These are phyloP conservation scores for Acronicta alni DNA, from an alignment of 2,888 invertebrate species.

Conservation along the genomic window DNA sequence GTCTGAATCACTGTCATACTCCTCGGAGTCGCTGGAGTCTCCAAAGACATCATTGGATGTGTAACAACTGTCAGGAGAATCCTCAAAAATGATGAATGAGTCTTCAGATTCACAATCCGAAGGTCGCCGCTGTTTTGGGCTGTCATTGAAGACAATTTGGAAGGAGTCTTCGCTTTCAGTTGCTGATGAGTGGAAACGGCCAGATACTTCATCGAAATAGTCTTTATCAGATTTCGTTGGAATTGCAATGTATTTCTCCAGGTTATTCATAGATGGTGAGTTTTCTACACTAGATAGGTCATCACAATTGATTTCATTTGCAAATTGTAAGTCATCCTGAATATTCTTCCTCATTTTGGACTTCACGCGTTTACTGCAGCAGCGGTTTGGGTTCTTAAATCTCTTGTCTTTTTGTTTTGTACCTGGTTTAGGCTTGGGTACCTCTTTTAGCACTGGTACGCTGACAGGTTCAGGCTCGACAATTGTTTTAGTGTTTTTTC, in stretches of 20 bases:
- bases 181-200: conserved; percentile 74
- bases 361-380: conserved; percentile 63
- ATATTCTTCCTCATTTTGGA: conserved; percentile 65
- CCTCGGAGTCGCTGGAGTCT: conserved; percentile 56
- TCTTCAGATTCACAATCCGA: conserved; percentile 90
- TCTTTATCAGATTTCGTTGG: conserved; percentile 51
- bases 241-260: conserved; percentile 39
- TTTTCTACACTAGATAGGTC: conserved; percentile 65
- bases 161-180: conserved; percentile 80
- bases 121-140: conserved; percentile 61
- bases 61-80: conserved; percentile 79
- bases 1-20: conserved; percentile 59
- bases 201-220: conserved; percentile 80
- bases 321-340: conserved; percentile 70
- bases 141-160: conserved; percentile 83
- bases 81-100: conserved; percentile 88
- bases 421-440: conserved; percentile 44
- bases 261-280: conserved; percentile 56
- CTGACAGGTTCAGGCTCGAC: conserved; percentile 38
- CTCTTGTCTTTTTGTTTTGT: conserved; percentile 64
- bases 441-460: conserved; percentile 10
- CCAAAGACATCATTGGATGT: conserved; percentile 81
- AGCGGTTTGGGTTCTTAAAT: conserved; percentile 68
- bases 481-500: conserved; percentile 48
- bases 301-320: conserved; percentile 67